phyloP scores from a whole-genome alignment of 53 echinoderm and acorn worm species.

The Paelopatides confundens region DNA sequence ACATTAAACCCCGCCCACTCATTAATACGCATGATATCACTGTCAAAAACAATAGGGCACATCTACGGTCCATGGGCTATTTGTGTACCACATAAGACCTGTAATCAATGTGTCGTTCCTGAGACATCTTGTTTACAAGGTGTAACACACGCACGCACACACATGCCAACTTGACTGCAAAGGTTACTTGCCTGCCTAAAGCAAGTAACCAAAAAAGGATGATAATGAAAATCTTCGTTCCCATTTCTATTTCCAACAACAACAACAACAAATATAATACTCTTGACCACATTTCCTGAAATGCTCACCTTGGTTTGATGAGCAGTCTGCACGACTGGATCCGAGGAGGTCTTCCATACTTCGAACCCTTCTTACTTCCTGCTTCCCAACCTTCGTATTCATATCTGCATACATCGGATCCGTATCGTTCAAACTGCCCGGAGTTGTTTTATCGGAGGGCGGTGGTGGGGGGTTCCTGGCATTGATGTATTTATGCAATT shows the following conservation, averaged over 20 bases:
- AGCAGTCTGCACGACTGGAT: background rate
- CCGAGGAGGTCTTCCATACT: constrained; percentile 34
- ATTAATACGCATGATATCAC: no score
- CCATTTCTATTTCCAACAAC: background rate
- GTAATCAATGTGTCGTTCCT: no score
- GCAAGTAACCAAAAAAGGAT: no score
- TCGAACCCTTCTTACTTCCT: constrained; percentile 14
- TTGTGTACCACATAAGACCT: background rate
- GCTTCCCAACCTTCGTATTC: background rate
- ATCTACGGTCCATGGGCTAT: background rate
- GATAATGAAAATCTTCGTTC: background rate
- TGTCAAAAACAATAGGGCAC: background rate
- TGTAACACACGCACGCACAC: background rate
- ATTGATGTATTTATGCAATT: background rate
- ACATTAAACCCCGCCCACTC: no score
- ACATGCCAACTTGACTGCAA: background rate
- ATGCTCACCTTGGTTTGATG: background rate
- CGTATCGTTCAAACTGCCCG: background rate
- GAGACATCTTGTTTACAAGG: background rate
- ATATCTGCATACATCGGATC: constrained; percentile 13
- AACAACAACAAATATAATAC: no score
- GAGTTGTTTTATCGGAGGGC: background rate
- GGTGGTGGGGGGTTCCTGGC: background rate
- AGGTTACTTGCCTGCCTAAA: no score
- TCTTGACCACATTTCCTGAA: no score